Base-by-base conservation (phyloP, 2,888 invertebrate genomes). In the Tiliacea aurago region DNA sequence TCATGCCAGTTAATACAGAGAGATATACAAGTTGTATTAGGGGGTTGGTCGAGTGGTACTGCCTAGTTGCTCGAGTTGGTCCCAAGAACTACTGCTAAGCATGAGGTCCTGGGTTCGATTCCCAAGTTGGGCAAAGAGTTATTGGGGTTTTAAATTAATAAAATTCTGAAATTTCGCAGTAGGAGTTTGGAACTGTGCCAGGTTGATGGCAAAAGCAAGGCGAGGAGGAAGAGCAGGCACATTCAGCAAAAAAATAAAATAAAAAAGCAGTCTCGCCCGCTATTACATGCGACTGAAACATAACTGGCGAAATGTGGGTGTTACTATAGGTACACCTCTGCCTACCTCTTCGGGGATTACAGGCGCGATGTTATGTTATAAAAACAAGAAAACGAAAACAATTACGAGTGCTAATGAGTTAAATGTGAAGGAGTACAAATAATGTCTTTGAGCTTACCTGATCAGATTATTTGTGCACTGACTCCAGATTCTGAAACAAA, bases 401-500 rank as follows among this genome's bases (percentile, higher is more conserved):
- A 28, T 37, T 13, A 37, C 10, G 7, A 20, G 3, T 41, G 3
- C n/a, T 28, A 47, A 41, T 18, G 4, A 73, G 15, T 55, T 11
- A 23, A 55, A 45, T 18, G 0, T 41, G 18, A 41, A n/a, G 1
- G 18, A 47, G 10, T 13, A 47, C 6, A 6, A 10, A 45, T 4
- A 43, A 51, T 10, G 2, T 13, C 4, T 67, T 13, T n/a, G 18
- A 43, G 64, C 83, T 86, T 81, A 89, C 89, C 89, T 88, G 84
- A 81, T 84, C 77, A 67, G 67, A 62, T 80, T 73, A 69, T 76
- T 77, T 45, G 59, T 67, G n/a, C 68, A 78, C 80, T 76, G 76
- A 58, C 61, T 81, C 72, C 81, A 82, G 84, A 85, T 86, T 81
- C 89, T 90, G 89, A 70, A 89, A 89, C 84, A 88, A 89, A 20